Evolutionary conservation across 2,113 vertebrate species (phyloP).

Genomic region (Archocentrus centrarchus): DNA sequence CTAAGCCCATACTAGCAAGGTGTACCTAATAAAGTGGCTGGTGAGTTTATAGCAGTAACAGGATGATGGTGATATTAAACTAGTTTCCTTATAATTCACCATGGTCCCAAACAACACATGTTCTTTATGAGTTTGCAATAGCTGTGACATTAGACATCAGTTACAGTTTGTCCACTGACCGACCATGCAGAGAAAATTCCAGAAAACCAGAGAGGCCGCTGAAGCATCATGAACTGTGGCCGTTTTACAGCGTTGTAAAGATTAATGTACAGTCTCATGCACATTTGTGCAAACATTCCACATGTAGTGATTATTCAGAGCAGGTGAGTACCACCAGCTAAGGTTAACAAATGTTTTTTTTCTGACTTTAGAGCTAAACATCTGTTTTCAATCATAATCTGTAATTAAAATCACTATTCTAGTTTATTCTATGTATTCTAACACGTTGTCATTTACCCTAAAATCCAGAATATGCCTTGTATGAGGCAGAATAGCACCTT

Average conservation of each 20-base stretch:
- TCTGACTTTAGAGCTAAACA: neutral
- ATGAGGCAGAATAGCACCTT: neutral
- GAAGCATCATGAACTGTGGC: constrained; percentile 19
- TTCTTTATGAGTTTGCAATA: constrained; percentile 1
- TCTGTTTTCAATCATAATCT: constrained; percentile 9
- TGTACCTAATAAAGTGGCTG: neutral
- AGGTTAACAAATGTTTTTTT: constrained; percentile 12
- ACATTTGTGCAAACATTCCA: constrained; percentile 23
- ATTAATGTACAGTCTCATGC: constrained; percentile 29
- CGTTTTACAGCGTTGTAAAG: constrained; percentile 21
- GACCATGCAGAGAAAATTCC: neutral
- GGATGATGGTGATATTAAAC: neutral
- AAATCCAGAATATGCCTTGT: neutral
- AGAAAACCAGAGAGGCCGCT: constrained; percentile 45
- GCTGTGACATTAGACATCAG: constrained; percentile 7
- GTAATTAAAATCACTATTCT: constrained; percentile 25
- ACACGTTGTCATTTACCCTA: neutral
- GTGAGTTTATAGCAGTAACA: neutral
- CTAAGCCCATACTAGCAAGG: neutral
- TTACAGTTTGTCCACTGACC: constrained; percentile 22
- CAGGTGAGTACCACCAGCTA: constrained; percentile 10
- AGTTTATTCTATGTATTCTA: neutral
- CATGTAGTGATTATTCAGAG: constrained; percentile 33
- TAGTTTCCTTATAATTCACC: constrained; percentile 7
- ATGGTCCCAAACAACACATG: constrained; percentile 39